A percentile compares a stretch with the other conserved stretches of the same genome.
Evolutionary conservation across 2,113 vertebrate species (phyloP).

Genomic region (Halcyon senegalensis): DNA sequence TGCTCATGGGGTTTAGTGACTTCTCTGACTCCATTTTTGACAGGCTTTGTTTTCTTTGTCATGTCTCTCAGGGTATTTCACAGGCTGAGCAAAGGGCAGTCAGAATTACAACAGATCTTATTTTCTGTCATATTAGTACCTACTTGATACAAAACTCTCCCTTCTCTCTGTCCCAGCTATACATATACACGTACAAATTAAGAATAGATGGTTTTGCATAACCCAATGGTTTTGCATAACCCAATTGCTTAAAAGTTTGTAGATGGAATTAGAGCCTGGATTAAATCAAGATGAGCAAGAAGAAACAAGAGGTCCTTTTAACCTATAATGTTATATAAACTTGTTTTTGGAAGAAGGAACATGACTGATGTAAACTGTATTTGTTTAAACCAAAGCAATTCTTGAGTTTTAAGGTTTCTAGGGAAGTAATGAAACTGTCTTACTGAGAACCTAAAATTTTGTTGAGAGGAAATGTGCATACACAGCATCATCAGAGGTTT

Average conservation of each 20-base stretch:
- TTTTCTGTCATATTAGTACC: background rate
- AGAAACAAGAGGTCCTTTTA: background rate
- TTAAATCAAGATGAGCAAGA: background rate
- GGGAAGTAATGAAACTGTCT: background rate
- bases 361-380: background rate
- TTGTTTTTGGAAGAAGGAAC: background rate
- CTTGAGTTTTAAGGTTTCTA: background rate
- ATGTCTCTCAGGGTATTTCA: background rate
- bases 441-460: background rate
- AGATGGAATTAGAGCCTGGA: background rate
- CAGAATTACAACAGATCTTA: background rate
- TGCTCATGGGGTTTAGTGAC: background rate
- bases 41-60: background rate
- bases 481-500: background rate
- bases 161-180: background rate
- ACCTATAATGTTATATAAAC: background rate
- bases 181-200: background rate
- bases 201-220: background rate
- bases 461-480: background rate
- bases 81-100: background rate
- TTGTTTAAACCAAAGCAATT: background rate
- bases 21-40: background rate
- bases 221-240: background rate
- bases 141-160: background rate
- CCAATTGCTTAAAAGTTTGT: background rate